phyloP scores from a whole-genome alignment of 1,140 invertebrate genomes.

The Drosophila sproati region DNA sequence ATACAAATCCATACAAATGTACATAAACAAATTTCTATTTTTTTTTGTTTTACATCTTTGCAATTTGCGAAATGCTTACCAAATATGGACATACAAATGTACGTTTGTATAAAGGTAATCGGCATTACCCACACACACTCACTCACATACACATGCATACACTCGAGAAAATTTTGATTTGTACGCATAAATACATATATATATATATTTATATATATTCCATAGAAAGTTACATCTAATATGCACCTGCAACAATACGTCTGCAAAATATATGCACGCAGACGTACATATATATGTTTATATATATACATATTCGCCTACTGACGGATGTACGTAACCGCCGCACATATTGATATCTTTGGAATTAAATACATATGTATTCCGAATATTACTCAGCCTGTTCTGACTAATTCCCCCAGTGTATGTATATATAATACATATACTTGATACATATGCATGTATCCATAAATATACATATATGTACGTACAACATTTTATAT shows the following conservation, averaged over 20 bases:
- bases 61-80: slow-evolving; percentile 13
- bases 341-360: slow-evolving; percentile 33
- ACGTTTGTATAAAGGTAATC: slow-evolving; percentile 4
- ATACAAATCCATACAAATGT: slow-evolving; percentile 4
- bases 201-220: slow-evolving; percentile 20
- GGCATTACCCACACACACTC: slow-evolving; percentile 26
- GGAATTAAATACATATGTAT: slow-evolving; percentile 35
- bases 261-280: background rate
- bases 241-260: background rate
- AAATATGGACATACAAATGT: slow-evolving; percentile 8
- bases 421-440: slow-evolving; percentile 35
- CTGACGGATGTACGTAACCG: background rate
- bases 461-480: slow-evolving; percentile 57
- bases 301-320: slow-evolving; percentile 8
- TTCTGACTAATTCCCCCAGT: slow-evolving; percentile 34
- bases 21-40: background rate
- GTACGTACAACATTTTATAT: slow-evolving; percentile 42
- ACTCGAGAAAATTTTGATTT: no score
- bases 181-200: slow-evolving; percentile 1
- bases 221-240: slow-evolving; percentile 5
- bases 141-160: no score
- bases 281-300: slow-evolving; percentile 4
- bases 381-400: slow-evolving; percentile 41
- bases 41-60: slow-evolving; percentile 9
- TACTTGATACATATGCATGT: slow-evolving; percentile 11